These are phyloP conservation scores for Marasmarcha lunaedactyla DNA, from an alignment of 2,888 invertebrate species.

Conservation along the genomic window DNA sequence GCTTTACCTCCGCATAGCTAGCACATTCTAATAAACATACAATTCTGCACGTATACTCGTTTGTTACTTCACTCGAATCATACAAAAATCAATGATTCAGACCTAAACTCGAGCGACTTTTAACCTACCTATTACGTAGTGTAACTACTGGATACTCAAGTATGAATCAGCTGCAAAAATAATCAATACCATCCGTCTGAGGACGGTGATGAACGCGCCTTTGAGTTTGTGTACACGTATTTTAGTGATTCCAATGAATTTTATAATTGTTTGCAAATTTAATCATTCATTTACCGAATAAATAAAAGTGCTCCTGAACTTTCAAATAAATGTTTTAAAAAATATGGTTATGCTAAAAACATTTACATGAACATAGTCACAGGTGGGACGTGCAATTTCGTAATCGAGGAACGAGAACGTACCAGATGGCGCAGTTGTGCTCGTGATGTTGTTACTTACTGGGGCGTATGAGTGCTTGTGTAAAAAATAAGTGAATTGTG, in stretches of 20 bases:
- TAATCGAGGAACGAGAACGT: conserved; percentile 26
- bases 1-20: too few species aligned
- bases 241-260: too few species aligned
- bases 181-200: conserved; percentile 41
- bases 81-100: conserved; percentile 49
- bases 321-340: too few species aligned
- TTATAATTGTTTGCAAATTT: too few species aligned
- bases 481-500: conserved; percentile 63
- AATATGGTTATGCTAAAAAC: conserved; percentile 23
- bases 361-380: conserved; percentile 47
- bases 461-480: conserved; percentile 69
- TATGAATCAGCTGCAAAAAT: conserved; percentile 46
- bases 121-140: too few species aligned
- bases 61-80: conserved; percentile 8
- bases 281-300: too few species aligned
- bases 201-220: too few species aligned
- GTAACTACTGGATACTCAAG: conserved; percentile 10
- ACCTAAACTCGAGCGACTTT: conserved; percentile 17
- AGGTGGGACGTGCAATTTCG: conserved; percentile 29
- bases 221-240: too few species aligned
- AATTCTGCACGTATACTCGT: too few species aligned
- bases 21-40: too few species aligned
- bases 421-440: conserved; percentile 63
- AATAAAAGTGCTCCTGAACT: too few species aligned
- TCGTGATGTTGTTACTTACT: conserved; percentile 64